phyloP scores from a whole-genome alignment of 2,888 invertebrate species.

The Eretmocerus hayati region DNA sequence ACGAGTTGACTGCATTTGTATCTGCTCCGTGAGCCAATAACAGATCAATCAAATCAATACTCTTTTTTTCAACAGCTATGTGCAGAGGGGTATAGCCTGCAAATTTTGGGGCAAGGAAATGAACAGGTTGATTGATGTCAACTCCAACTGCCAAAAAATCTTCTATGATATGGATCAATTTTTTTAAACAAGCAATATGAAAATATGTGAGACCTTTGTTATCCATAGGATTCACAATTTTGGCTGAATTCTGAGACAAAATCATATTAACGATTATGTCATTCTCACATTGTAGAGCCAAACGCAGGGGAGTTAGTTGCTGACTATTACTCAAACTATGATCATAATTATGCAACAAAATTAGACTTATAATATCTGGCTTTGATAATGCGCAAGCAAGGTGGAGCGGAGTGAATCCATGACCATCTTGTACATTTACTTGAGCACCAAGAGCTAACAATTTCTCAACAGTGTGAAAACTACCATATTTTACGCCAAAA shows the following conservation, averaged over 20 bases:
- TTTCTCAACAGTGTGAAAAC: background rate
- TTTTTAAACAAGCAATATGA: slow-evolving; percentile 1
- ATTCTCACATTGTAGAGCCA: background rate
- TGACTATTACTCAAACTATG: background rate
- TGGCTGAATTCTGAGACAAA: background rate
- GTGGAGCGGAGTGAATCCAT: slow-evolving; percentile 9
- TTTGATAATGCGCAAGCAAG: background rate
- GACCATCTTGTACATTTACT: background rate
- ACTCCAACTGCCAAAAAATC: background rate
- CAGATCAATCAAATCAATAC: background rate
- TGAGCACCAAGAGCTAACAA: background rate
- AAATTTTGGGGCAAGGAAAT: background rate
- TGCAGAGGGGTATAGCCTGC: background rate
- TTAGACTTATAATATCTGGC: background rate
- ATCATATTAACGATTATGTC: background rate
- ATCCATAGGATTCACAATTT: background rate
- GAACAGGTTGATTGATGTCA: background rate
- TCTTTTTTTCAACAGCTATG: background rate
- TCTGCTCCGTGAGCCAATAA: background rate
- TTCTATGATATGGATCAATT: background rate
- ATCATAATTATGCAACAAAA: background rate
- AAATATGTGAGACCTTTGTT: slow-evolving; percentile 6
- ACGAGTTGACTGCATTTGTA: background rate
- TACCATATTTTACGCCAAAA: slow-evolving; percentile 2
- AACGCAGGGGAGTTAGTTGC: slow-evolving; percentile 1